Conservation (phyloP, 2,888 invertebrate species). For the Limnephilus marmoratus region DNA sequence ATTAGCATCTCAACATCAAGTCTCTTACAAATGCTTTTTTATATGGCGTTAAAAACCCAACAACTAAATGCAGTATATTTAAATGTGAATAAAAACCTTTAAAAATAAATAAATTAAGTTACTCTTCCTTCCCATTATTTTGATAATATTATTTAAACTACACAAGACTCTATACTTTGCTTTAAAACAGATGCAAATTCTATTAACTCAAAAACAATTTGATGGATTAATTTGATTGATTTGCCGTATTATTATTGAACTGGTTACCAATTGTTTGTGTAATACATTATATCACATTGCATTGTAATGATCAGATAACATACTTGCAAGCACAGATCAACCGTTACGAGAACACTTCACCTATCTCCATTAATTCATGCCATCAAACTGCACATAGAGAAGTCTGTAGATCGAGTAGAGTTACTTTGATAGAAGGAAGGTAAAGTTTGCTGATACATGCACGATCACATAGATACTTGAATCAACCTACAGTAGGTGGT, state of each 20-base stretch:
- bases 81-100: not conserved
- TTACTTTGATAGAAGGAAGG: slow-evolving; percentile 36
- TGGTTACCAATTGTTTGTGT: not conserved
- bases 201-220: not conserved
- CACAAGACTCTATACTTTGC: not conserved
- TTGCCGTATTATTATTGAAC: not conserved
- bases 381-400: slow-evolving; percentile 65
- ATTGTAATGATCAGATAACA: not conserved
- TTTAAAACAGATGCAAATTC: not conserved
- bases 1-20: not conserved
- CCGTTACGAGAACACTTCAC: not conserved
- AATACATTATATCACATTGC: not conserved
- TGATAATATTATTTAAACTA: not conserved
- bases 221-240: not conserved
- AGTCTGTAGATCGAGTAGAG: slow-evolving; percentile 60
- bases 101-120: not conserved
- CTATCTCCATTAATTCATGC: slow-evolving; percentile 56
- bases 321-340: slow-evolving; percentile 22
- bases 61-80: not conserved
- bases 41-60: not conserved
- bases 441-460: slow-evolving; percentile 63
- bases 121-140: not conserved
- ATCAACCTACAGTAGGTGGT: slow-evolving; percentile 52
- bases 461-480: slow-evolving; percentile 63
- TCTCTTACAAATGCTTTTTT: not conserved